These are phyloP conservation scores for Crotalus horridus DNA, from an alignment of 2,113 vertebrate species.

Conservation along the genomic window DNA sequence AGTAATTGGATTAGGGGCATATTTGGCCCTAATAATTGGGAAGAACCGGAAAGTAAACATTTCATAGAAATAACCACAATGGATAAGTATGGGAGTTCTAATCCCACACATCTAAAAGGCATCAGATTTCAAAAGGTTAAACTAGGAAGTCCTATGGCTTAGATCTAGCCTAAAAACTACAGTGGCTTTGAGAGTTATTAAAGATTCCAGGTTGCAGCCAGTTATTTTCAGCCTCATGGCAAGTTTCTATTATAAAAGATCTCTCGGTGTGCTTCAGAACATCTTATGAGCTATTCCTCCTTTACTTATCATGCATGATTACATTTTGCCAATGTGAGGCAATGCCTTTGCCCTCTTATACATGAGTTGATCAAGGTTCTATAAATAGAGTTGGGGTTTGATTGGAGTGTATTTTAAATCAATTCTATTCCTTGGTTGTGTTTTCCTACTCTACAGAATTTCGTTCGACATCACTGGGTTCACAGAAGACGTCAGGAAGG, in stretches of 20 bases:
- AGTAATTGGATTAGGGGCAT: background rate
- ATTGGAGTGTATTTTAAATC: background rate
- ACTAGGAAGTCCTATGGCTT: background rate
- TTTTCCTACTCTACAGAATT: slow-evolving; percentile 74
- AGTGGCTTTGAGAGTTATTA: background rate
- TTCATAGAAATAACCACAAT: background rate
- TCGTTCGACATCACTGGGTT: slow-evolving; percentile 96
- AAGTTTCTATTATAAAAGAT: fast-evolving
- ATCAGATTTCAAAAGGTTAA: background rate
- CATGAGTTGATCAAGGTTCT: background rate
- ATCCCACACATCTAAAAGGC: background rate
- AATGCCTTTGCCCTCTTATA: background rate
- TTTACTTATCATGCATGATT: background rate
- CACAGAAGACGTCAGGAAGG: slow-evolving; percentile 94
- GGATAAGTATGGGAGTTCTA: background rate
- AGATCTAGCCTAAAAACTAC: background rate
- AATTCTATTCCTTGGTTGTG: background rate
- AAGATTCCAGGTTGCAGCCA: background rate
- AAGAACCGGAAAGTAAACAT: background rate
- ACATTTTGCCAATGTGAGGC: background rate
- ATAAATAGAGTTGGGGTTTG: background rate
- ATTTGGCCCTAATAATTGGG: background rate
- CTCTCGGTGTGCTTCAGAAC: background rate
- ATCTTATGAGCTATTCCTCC: background rate
- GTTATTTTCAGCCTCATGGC: background rate